Percentiles rank a stretch among this genome's conserved stretches.
phyloP scores from a whole-genome alignment of 2,797 vertebrate genomes.

The Thunnus albacares region DNA sequence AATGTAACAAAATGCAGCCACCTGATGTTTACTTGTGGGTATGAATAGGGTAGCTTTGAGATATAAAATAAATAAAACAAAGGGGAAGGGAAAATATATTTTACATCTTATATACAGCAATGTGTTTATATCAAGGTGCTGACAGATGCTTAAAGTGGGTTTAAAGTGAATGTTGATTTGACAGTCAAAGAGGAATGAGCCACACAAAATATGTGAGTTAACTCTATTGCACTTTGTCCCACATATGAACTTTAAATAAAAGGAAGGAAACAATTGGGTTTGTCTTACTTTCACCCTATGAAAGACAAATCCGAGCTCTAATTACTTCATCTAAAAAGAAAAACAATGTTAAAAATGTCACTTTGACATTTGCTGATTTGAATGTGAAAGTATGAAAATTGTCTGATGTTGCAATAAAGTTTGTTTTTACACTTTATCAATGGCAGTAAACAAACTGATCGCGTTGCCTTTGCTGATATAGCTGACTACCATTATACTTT shows the following conservation, averaged over 20 bases:
- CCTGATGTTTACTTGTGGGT: slow-evolving; percentile 44
- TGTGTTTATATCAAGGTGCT: slow-evolving; percentile 2
- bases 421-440: slow-evolving; percentile 36
- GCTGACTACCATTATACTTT: slow-evolving; percentile 33
- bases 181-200: slow-evolving; percentile 21
- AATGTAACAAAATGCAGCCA: slow-evolving; percentile 17
- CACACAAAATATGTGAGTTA: slow-evolving; percentile 9
- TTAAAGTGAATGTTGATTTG: slow-evolving; percentile 2
- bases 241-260: slow-evolving; percentile 21
- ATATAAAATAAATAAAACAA: slow-evolving; percentile 35
- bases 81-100: slow-evolving; percentile 1
- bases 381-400: slow-evolving; percentile 16
- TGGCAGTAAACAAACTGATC: slow-evolving; percentile 34
- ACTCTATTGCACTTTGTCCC: slow-evolving; percentile 17
- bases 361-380: slow-evolving; percentile 16
- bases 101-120: background rate
- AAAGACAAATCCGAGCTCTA: slow-evolving; percentile 18
- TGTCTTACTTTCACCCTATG: slow-evolving; percentile 17
- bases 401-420: background rate
- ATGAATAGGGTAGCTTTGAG: slow-evolving; percentile 36
- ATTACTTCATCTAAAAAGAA: slow-evolving; percentile 15
- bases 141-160: slow-evolving; percentile 21
- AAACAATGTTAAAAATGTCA: slow-evolving; percentile 2
- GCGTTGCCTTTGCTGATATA: slow-evolving; percentile 26
- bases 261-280: background rate